Percentiles rank a stretch among this genome's conserved stretches.
Conservation (phyloP, 2,888 invertebrate species). For the Meloe dianella region DNA sequence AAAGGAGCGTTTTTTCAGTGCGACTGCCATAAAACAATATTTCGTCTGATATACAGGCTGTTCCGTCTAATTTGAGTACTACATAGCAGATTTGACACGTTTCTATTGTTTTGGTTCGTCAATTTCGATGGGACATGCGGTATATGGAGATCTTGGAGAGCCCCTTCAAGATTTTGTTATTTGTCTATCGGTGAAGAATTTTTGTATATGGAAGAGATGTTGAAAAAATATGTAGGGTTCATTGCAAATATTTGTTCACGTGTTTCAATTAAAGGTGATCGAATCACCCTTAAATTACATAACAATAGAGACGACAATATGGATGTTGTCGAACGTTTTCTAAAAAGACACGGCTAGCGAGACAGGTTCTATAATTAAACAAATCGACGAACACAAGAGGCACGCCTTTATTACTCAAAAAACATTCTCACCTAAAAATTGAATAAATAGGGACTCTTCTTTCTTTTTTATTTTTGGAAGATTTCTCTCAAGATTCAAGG, state of each 20-base stretch:
- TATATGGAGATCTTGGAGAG: not conserved
- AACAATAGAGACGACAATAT: not conserved
- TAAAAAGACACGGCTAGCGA: slow-evolving; percentile 20
- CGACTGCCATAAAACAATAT: not conserved
- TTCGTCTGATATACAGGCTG: not conserved
- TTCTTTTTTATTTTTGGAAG: not conserved
- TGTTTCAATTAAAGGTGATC: slow-evolving; percentile 11
- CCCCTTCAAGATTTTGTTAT: slow-evolving; percentile 5
- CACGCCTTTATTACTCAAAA: slow-evolving; percentile 21
- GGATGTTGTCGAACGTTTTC: not conserved
- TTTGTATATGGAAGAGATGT: not conserved
- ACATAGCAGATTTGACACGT: not conserved
- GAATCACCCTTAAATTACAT: not conserved
- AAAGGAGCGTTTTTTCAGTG: not conserved
- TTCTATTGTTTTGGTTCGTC: too few species aligned
- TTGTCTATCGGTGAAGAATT: not conserved
- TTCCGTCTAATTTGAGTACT: not conserved
- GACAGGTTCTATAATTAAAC: slow-evolving; percentile 33
- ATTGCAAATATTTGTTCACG: slow-evolving; percentile 29
- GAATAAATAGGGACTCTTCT: not conserved
- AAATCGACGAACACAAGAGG: slow-evolving; percentile 23
- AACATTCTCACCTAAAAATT: slow-evolving; percentile 12
- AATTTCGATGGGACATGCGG: not conserved
- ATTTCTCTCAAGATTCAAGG: slow-evolving; percentile 5
- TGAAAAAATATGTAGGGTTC: slow-evolving; percentile 11